Conservation (phyloP, 2,113 vertebrate species). For the Phalacrocorax carbo region DNA sequence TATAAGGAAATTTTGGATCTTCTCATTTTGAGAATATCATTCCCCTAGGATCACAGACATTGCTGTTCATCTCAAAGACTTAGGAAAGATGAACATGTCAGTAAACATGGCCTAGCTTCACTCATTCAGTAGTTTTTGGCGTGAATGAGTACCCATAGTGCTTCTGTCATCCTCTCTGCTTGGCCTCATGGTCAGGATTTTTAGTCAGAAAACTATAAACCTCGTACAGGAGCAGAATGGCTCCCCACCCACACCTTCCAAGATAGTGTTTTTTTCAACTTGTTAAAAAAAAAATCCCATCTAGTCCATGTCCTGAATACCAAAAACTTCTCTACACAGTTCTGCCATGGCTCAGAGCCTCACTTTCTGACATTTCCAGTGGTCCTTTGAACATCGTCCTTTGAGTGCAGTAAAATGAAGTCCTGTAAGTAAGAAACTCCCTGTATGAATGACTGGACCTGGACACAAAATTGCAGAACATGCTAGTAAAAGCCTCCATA, state of each 20-base stretch:
- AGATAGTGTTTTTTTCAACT: accelerated
- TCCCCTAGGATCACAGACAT: neutral
- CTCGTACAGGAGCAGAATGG: neutral
- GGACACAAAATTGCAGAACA: neutral
- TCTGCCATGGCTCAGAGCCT: neutral
- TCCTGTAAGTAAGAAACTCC: neutral
- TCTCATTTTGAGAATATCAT: neutral
- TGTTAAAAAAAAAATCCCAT: neutral
- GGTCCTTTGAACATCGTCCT: neutral
- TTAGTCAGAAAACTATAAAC: neutral
- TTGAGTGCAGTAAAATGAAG: neutral
- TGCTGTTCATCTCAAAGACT: neutral
- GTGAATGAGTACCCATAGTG: neutral
- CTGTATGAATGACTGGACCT: neutral
- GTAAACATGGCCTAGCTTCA: neutral
- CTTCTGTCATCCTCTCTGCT: neutral
- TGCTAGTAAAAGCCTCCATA: neutral
- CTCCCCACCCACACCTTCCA: neutral
- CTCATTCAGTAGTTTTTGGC: neutral
- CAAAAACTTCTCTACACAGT: neutral
- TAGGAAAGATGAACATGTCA: neutral
- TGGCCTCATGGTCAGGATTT: neutral
- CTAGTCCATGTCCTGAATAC: neutral
- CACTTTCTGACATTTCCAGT: neutral
- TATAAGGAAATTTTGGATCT: neutral